A percentile compares a stretch with the other conserved stretches of the same genome.
Conservation (phyloP, 1,140 invertebrate species). For the Drosophila sulfurigaster region DNA sequence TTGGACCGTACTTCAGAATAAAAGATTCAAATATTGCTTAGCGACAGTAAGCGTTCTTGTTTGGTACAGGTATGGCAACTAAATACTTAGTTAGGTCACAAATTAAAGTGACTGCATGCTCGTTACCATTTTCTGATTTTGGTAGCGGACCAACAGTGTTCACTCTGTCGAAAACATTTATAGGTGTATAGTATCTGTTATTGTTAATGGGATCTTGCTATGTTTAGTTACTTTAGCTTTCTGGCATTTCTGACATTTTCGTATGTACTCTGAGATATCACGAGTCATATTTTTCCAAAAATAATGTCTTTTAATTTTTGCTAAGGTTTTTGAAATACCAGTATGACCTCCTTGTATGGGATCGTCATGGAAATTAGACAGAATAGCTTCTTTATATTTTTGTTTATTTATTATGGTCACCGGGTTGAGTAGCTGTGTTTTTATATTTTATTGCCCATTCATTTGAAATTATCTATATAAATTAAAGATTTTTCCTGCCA, state of each 20-base stretch:
- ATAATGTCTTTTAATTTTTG: constrained; percentile 1
- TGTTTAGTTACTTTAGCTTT: neutral
- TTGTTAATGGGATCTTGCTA: neutral
- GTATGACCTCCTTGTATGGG: constrained; percentile 10
- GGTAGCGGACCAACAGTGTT: constrained; percentile 3
- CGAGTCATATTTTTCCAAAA: neutral
- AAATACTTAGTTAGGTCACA: neutral
- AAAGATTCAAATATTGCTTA: constrained; percentile 45
- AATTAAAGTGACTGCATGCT: neutral
- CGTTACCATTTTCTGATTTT: neutral
- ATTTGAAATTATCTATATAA: constrained; percentile 2
- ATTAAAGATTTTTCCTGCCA: constrained; percentile 10
- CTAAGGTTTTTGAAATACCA: constrained; percentile 2
- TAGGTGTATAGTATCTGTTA: neutral
- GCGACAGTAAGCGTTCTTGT: constrained; percentile 40
- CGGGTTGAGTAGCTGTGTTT: no score
- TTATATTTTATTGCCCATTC: neutral
- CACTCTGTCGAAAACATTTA: neutral
- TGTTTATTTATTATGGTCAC: no score
- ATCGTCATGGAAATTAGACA: neutral
- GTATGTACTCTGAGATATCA: neutral
- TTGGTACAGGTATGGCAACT: no score
- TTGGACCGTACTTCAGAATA: constrained; percentile 23
- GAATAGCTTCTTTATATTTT: neutral
- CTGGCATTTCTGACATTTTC: constrained; percentile 3